Percentiles rank a stretch among this genome's conserved stretches.
These are phyloP conservation scores for Cygnus buccinator DNA, from an alignment of 2,113 vertebrate genomes.

Conservation along the genomic window DNA sequence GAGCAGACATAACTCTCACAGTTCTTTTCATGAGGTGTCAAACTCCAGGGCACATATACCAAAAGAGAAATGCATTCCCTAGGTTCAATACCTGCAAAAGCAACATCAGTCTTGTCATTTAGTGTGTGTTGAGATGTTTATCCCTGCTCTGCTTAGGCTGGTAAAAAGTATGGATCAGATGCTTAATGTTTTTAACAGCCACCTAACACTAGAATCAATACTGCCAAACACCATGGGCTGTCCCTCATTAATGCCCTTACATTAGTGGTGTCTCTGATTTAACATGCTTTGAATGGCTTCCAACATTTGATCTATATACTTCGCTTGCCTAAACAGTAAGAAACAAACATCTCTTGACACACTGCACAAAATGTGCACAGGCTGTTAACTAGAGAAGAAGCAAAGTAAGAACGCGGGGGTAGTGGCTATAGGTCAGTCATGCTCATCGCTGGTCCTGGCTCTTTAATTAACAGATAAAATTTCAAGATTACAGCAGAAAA, in stretches of 20 bases:
- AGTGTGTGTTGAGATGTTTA: slow-evolving; percentile 38
- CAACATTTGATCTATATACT: slow-evolving; percentile 63
- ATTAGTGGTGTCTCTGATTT: slow-evolving; percentile 59
- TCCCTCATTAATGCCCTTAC: slow-evolving; percentile 50
- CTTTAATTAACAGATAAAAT: slow-evolving; percentile 15
- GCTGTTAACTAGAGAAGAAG: slow-evolving; percentile 3
- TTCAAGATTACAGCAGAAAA: background rate
- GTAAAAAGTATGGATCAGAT: slow-evolving; percentile 64
- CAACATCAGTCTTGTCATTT: slow-evolving; percentile 6
- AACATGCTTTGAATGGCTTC: slow-evolving; percentile 54
- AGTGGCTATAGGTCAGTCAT: background rate
- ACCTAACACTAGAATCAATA: slow-evolving; percentile 66
- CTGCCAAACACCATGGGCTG: slow-evolving; percentile 8
- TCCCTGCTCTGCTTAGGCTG: slow-evolving; percentile 19
- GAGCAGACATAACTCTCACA: background rate
- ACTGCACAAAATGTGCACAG: background rate
- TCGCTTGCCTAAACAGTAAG: slow-evolving; percentile 54
- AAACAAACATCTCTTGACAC: slow-evolving; percentile 34
- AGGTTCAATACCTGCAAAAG: background rate
- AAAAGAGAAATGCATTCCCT: background rate
- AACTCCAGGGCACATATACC: background rate
- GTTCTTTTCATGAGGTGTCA: background rate
- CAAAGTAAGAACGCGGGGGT: background rate
- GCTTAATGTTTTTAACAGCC: slow-evolving; percentile 62
- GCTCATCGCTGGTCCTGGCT: background rate